These are phyloP conservation scores for Amphiprion ocellaris DNA, from an alignment of 2,113 vertebrate species.

Conservation along the genomic window DNA sequence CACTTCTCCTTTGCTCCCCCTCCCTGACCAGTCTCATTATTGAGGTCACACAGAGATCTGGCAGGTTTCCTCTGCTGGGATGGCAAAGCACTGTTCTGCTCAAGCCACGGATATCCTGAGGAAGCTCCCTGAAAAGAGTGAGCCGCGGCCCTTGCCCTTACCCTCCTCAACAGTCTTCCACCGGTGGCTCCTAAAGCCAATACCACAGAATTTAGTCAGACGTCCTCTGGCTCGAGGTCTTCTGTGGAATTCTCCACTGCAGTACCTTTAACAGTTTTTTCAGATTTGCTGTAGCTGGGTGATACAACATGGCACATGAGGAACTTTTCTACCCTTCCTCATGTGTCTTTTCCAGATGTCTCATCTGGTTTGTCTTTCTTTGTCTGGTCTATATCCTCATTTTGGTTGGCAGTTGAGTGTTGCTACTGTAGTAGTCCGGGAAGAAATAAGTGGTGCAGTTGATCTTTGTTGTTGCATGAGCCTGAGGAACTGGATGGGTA, in stretches of 20 bases:
- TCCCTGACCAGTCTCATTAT: conserved; percentile 46
- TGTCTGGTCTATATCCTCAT: neutral
- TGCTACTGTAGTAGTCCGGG: neutral
- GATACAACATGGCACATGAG: conserved; percentile 2
- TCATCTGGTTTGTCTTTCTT: neutral
- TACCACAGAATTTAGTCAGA: conserved; percentile 26
- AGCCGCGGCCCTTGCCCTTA: conserved; percentile 55
- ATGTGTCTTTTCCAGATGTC: neutral
- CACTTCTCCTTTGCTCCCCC: conserved; percentile 43
- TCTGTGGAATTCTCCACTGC: neutral
- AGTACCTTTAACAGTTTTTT: neutral
- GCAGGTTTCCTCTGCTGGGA: conserved; percentile 66
- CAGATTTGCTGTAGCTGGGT: neutral
- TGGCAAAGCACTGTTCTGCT: conserved; percentile 55
- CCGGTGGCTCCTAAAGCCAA: conserved; percentile 50
- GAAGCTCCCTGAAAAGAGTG: conserved; percentile 74
- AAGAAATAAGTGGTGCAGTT: neutral
- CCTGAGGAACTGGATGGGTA: conserved; percentile 9
- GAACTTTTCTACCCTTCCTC: conserved; percentile 3
- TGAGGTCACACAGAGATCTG: conserved; percentile 63
- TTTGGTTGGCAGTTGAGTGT: neutral
- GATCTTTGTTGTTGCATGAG: neutral
- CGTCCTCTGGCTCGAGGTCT: neutral
- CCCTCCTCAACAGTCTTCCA: conserved; percentile 62
- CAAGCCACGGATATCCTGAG: conserved; percentile 81